Evolutionary conservation across 2,888 invertebrate genomes (phyloP).

Genomic region (Parasteatoda lunata): DNA sequence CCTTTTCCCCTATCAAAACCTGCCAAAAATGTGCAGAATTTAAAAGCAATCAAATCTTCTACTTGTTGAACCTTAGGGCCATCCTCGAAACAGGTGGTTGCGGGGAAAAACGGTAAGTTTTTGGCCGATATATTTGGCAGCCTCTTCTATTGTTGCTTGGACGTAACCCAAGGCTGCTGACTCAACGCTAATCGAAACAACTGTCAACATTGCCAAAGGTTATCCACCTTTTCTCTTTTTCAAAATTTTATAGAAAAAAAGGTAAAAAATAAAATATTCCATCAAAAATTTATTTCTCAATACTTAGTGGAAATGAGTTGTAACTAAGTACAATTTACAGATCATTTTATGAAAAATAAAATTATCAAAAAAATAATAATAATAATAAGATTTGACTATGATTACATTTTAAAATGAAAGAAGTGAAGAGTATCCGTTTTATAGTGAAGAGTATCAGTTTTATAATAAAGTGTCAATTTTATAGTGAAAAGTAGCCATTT

Average conservation of each 20-base stretch:
- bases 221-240: conserved; percentile 34
- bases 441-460: no score
- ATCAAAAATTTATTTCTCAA: no score
- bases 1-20: neutral
- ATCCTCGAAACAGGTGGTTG: conserved; percentile 18
- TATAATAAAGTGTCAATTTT: no score
- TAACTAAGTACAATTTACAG: no score
- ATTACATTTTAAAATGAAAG: no score
- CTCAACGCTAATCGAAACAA: conserved; percentile 33
- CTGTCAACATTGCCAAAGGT: conserved; percentile 52
- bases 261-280: neutral
- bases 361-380: no score
- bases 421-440: no score
- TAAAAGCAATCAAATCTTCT: neutral
- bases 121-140: conserved; percentile 61
- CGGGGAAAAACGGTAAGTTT: conserved; percentile 7
- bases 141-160: conserved; percentile 63
- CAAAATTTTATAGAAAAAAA: neutral
- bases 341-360: no score
- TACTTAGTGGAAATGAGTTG: no score
- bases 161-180: conserved; percentile 61
- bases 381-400: no score
- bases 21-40: neutral
- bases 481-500: no score
- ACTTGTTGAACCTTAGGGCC: neutral